Evolutionary conservation across 2,113 vertebrate genomes (phyloP), one percentile per base, ranked within the genome.

Genomic region (Grantiella picta): DNA sequence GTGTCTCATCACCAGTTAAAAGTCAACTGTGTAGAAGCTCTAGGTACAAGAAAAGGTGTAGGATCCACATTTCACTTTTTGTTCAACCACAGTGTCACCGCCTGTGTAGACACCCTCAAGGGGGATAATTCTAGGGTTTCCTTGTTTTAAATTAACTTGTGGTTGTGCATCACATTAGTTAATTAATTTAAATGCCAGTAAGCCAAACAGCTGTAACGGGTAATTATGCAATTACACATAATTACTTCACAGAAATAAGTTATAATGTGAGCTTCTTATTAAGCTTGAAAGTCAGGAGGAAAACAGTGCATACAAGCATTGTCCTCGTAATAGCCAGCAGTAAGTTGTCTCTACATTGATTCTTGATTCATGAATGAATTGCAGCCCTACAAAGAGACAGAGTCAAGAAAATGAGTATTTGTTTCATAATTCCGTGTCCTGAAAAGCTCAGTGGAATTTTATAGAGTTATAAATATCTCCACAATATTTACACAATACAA

Each of bases 191-290:
- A 91, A 21, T 57, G 45, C 61, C 85, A 96, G 82, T 84, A 93
- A 94, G 66, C 85, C 85, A 93, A 94, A 94, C 42, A 93, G 63
- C 70, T 93, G 85, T 87, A 95, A 92, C 0, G 3, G n/a, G 15
- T 91, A 93, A 94, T 96, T 90, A 92, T 90, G 70, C 73, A 87
- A 90, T 96, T 96, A 82, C 57, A 90, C 22, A 23, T 86, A 87
- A 96, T 96, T 93, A 60, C 85, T 94, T 94, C 57, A 42, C 73
- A 45, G 61, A 92, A 63, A 50, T 92, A 71, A 87, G 71, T 90
- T 90, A 79, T 53, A 79, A 91, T 57, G 20, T 66, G 53, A 78
- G 19, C 27, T 85, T 91, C 25, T 81, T 78, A 70, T 54, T 65
- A 57, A 65, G 45, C 31, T 40, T 86, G 68, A 47, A 78, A 86